Conservation (phyloP, 2,113 vertebrate species). For the Poeciliopsis prolifica region DNA sequence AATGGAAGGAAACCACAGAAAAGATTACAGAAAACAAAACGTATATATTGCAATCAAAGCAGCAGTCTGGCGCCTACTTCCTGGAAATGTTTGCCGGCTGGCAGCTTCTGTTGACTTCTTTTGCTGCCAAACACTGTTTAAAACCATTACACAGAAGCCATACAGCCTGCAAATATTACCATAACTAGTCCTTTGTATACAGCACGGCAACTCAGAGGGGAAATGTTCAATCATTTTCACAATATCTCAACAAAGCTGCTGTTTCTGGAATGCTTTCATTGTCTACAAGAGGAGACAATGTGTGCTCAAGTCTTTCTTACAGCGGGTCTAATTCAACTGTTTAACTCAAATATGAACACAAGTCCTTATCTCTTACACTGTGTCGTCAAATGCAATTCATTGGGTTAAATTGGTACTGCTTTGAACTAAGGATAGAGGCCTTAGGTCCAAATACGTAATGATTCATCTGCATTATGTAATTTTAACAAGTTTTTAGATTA, state of each 20-base stretch:
- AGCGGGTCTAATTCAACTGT: background rate
- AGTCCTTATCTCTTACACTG: background rate
- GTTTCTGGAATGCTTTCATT: background rate
- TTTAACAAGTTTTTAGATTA: no score
- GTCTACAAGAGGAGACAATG: background rate
- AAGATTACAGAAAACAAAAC: background rate
- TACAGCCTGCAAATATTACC: background rate
- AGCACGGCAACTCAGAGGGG: background rate
- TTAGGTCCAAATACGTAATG: no score
- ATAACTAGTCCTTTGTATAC: background rate
- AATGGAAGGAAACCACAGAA: background rate
- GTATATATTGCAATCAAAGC: background rate
- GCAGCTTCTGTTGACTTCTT: background rate
- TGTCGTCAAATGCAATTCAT: background rate
- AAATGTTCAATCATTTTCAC: background rate
- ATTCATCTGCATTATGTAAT: no score
- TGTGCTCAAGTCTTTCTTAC: no score
- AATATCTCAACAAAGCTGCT: background rate
- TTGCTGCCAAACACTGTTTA: background rate
- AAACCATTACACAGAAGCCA: background rate
- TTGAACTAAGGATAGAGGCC: no score
- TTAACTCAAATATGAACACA: background rate
- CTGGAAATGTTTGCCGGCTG: background rate
- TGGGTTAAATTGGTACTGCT: no score
- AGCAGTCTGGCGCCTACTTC: background rate